Conservation (phyloP, 1,140 invertebrate species). For the Charaxes varanes region DNA sequence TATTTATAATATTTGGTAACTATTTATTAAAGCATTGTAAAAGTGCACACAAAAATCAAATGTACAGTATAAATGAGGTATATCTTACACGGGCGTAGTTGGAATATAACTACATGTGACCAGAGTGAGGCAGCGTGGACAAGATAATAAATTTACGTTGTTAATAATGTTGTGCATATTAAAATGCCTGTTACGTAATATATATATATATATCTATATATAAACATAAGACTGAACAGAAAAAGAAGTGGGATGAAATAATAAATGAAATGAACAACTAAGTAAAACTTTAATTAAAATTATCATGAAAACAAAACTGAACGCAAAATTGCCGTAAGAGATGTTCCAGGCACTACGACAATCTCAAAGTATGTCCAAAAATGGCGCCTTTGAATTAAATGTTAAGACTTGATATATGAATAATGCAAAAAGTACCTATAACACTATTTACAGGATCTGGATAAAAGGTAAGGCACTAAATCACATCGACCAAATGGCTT, state of each 20-base stretch:
- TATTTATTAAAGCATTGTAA: slow-evolving; percentile 1
- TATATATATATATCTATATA: slow-evolving; percentile 12
- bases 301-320: slow-evolving; percentile 3
- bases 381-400: not conserved
- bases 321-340: slow-evolving; percentile 46
- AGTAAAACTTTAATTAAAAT: slow-evolving; percentile 5
- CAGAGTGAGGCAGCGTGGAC: slow-evolving; percentile 52
- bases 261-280: slow-evolving; percentile 9
- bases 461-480: too few relatives aligned
- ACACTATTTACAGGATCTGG: too few relatives aligned
- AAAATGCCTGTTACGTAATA: too few relatives aligned
- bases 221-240: slow-evolving; percentile 13
- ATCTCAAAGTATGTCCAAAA: not conserved
- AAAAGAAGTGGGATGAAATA: slow-evolving; percentile 12
- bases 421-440: too few relatives aligned
- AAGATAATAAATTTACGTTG: slow-evolving; percentile 43
- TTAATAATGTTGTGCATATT: slow-evolving; percentile 32
- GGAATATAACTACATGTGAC: slow-evolving; percentile 69
- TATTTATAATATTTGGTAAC: slow-evolving; percentile 1
- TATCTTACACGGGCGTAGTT: slow-evolving; percentile 79
- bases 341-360: slow-evolving; percentile 44
- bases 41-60: not conserved
- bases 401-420: not conserved
- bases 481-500: too few relatives aligned
- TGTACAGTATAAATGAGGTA: slow-evolving; percentile 16